phyloP scores from a whole-genome alignment of 2,888 invertebrate genomes.

The Biston stratarius region DNA sequence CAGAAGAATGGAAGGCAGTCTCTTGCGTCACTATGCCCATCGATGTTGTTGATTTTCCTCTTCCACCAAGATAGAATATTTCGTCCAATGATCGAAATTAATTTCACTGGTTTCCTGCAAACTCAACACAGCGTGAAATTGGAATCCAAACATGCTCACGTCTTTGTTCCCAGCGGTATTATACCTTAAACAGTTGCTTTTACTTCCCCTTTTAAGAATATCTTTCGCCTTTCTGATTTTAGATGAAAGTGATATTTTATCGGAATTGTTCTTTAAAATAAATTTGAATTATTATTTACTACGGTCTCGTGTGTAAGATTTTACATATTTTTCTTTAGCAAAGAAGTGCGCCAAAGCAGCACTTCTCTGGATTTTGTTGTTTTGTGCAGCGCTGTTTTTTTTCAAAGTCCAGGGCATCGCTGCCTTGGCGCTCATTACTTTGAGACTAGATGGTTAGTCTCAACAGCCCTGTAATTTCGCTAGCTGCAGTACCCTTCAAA shows the following conservation, averaged over 20 bases:
- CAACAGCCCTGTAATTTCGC: no score
- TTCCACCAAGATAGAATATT: background rate
- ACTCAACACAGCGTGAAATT: slow-evolving; percentile 75
- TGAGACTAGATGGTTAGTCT: no score
- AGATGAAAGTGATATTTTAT: slow-evolving; percentile 32
- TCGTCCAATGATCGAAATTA: slow-evolving; percentile 43
- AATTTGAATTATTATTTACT: background rate
- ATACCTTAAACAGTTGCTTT: slow-evolving; percentile 58
- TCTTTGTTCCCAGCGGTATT: slow-evolving; percentile 64
- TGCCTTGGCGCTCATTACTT: no score
- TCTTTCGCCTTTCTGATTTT: slow-evolving; percentile 50
- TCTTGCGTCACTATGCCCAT: background rate
- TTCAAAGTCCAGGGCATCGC: no score
- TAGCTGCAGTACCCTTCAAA: no score
- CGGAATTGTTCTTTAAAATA: background rate
- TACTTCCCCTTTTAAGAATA: slow-evolving; percentile 49
- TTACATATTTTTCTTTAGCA: no score
- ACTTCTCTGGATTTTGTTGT: no score
- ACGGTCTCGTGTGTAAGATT: background rate
- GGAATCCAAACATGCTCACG: slow-evolving; percentile 71
- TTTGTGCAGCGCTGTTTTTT: no score
- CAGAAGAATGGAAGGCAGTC: no score
- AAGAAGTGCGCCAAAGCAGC: no score
- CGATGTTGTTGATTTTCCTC: background rate
- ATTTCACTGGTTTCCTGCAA: slow-evolving; percentile 62